Base-by-base conservation (phyloP, 2,888 invertebrate genomes). In the Pseudococcus longispinus region DNA sequence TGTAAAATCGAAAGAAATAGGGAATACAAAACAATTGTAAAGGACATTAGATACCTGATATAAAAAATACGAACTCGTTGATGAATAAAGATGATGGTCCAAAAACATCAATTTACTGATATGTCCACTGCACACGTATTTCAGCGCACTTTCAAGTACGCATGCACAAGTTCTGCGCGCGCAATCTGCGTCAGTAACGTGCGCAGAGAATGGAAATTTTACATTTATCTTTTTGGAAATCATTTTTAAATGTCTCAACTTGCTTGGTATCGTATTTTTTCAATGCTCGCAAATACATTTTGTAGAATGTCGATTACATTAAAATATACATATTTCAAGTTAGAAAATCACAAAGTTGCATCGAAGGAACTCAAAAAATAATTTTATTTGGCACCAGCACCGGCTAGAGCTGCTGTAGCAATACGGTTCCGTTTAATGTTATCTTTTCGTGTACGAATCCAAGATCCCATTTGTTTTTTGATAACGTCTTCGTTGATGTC, bases 381-480 rank as follows among this genome's bases (percentile, higher is more conserved):
- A 60, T 60, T 60, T 9, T 60, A 23, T 6, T 60, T 60, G 13
- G 23, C 20, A 60, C 9, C 60, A 60, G 60, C 20, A 60, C 9
- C 60, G 23, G 60, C 60, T 11, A 60, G 13, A 60, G 60, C 60
- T 2, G 44, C 44, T 11, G 5, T 42, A 5, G 77, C 42, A 6
- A 80, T 80, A 18, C 77, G 32, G 42, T 80, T 80, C 77, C 77
- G 42, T 9, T 80, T 80, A 9, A 80, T 80, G 42, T 80, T 80
- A 80, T 80, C 77, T 11, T 80, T 80, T 15, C 77, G 42, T 8
- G 77, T 80, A 80, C 77, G 77, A 11, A 80, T 80, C 77, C 77
- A 80, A 37, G 77, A 80, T 37, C 77, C 77, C 37, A 80, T 80
- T 80, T 80, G 77, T 9, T 80, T 80, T 20, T 80, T 80, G 42